A percentile compares a stretch with the other conserved stretches of the same genome.
Conservation (phyloP, 2,797 vertebrate genomes). For the Orientallactaga sibirica region DNA sequence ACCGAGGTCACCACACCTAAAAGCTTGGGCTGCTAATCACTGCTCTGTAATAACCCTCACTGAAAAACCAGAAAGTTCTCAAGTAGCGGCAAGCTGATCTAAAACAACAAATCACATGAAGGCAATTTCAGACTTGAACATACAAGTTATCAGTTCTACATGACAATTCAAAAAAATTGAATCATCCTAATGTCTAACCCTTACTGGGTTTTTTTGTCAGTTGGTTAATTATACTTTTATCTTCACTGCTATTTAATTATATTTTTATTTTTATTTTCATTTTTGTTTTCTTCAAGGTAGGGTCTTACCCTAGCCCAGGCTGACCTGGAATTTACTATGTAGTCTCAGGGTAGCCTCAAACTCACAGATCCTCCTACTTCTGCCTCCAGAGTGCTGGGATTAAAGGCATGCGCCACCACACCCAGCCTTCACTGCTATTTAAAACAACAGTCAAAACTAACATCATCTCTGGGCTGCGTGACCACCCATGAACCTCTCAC, state of each 20-base stretch:
- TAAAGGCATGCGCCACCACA: too few species aligned
- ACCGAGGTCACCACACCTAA: neutral
- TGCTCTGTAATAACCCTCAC: neutral
- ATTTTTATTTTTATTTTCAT: too few species aligned
- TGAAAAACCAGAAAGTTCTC: conserved; percentile 2
- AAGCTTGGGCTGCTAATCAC: neutral
- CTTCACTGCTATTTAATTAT: neutral
- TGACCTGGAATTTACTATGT: too few species aligned
- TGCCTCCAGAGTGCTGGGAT: too few species aligned
- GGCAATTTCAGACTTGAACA: conserved; percentile 13
- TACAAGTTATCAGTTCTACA: neutral
- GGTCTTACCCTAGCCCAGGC: too few species aligned
- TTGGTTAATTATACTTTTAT: neutral
- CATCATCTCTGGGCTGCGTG: neutral
- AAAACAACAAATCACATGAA: conserved; percentile 46
- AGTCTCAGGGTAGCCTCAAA: too few species aligned
- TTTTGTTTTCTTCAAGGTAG: too few species aligned
- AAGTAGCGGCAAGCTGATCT: neutral
- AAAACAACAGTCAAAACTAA: neutral
- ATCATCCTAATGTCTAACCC: neutral
- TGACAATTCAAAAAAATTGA: conserved; percentile 8
- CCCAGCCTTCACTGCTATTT: neutral
- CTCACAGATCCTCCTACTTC: too few species aligned
- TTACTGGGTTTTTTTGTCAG: neutral
- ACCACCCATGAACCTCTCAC: too few species aligned